These are phyloP conservation scores for Graphium colonna DNA, from an alignment of 2,888 invertebrate genomes.

Conservation along the genomic window DNA sequence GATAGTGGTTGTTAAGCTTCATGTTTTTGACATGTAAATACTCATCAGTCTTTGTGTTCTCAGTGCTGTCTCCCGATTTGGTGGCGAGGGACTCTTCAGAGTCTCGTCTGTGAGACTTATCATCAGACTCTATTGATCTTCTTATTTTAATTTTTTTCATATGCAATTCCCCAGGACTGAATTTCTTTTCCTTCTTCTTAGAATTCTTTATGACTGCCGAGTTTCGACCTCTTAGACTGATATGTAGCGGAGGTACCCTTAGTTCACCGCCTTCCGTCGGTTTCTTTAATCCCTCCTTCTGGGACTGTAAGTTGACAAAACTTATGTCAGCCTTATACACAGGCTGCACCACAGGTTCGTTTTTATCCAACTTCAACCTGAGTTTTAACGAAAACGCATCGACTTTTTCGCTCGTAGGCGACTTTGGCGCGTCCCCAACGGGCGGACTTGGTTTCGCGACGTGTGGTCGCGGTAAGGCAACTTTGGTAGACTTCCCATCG, in stretches of 20 bases:
- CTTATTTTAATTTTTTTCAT: constrained; percentile 78
- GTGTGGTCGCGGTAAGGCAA: constrained; percentile 56
- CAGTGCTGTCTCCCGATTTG: constrained; percentile 55
- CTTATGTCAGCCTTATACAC: constrained; percentile 91
- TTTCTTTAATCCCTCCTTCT: constrained; percentile 65
- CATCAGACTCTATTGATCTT: constrained; percentile 60
- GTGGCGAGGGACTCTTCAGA: constrained; percentile 54
- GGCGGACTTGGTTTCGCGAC: constrained; percentile 45
- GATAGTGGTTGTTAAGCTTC: constrained; percentile 64
- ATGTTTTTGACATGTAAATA: constrained; percentile 61
- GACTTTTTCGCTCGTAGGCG: constrained; percentile 78
- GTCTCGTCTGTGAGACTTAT: constrained; percentile 59
- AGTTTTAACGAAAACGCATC: constrained; percentile 84
- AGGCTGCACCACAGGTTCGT: constrained; percentile 87
- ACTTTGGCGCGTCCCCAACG: constrained; percentile 50
- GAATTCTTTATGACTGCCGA: constrained; percentile 91
- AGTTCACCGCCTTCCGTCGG: constrained; percentile 83
- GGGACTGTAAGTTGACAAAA: constrained; percentile 81
- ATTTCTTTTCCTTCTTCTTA: constrained; percentile 83
- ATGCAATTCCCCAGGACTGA: constrained; percentile 68
- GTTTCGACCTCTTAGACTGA: constrained; percentile 90
- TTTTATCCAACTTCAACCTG: constrained; percentile 90
- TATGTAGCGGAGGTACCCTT: constrained; percentile 93
- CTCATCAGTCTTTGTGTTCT: constrained; percentile 65
- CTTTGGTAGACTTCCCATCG: constrained; percentile 64